Evolutionary conservation across 2,797 vertebrate species (phyloP), one percentile per base, ranked within the genome.

Genomic region (Halcyon smyrnensis): DNA sequence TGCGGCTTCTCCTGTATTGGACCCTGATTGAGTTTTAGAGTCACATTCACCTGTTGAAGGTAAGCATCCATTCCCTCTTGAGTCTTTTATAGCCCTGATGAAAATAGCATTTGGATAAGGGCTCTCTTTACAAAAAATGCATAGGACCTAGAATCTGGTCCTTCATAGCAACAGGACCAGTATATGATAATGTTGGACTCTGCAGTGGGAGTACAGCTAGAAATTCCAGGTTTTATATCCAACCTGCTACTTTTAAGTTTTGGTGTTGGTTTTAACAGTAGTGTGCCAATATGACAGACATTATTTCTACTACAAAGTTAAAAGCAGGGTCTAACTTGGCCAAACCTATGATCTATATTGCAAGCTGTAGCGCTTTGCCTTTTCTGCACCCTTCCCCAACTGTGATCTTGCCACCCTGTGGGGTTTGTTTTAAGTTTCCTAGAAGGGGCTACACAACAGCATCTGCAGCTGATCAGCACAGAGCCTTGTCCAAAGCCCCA

Each of bases 1-100:
- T 0, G 1, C 15, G 28, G 4, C n/a, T 36, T 67, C 32, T 73
- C 36, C 34, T 4, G 0, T 30, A 28, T 8, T 5, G n/a, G 63
- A 56, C 32, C 34, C 37, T 57, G 20, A 34, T 17, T 27, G 62
- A 74, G 7, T 68, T 68, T 62, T 56, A 48, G 15, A 27, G 30
- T 27, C 13, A 10, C 11, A 5, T 48, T n/a, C 23, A 19, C 14
- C 16, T 43, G 18, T 37, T 69, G 46, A 59, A 41, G 14, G 27
- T 25, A 57, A 80, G 14, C 30, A 16, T 25, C 32, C 69, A 37
- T 75, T 70, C 28, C 37, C 36, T 14, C 23, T n/a, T 6, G 43
- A n/a, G 21, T 56, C 19, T 37, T 68, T 64, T 46, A 36, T 20
- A 68, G 39, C 53, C 50, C 50, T 69, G 46, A 27, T 2, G 3